A percentile compares a stretch with the other conserved stretches of the same genome.
Conservation (phyloP, 2,113 vertebrate genomes). For the Garra rufa region DNA sequence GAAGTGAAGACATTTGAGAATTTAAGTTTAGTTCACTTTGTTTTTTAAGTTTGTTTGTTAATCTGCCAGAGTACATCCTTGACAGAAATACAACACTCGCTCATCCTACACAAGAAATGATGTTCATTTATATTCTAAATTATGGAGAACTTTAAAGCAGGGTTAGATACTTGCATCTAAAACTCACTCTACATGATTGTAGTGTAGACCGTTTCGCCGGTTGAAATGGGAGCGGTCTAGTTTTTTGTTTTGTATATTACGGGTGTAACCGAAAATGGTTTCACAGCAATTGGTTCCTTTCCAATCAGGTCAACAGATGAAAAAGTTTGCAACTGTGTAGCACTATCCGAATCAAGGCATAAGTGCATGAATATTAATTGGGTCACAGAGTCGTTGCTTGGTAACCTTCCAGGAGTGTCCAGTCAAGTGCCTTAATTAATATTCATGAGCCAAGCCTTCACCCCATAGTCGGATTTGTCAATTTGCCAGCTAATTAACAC, state of each 20-base stretch:
- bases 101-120: not conserved
- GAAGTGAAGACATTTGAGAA: constrained; percentile 31
- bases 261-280: constrained; percentile 13
- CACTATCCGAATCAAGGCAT: not conserved
- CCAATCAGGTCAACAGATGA: constrained; percentile 6
- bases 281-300: not conserved
- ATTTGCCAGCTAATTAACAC: constrained; percentile 10
- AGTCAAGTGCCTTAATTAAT: constrained; percentile 36
- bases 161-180: not conserved
- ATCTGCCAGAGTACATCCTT: not conserved
- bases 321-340: constrained; percentile 6
- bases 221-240: not conserved
- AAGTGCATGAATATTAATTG: constrained; percentile 34
- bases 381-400: constrained; percentile 28
- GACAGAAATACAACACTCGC: not conserved
- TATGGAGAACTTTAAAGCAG: not conserved
- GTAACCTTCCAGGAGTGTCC: constrained; percentile 26
- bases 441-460: constrained; percentile 19
- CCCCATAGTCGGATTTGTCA: not conserved
- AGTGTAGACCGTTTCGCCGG: not conserved
- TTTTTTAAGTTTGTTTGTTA: not conserved
- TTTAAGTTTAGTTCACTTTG: not conserved
- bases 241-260: not conserved
- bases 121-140: not conserved
- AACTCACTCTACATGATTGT: not conserved